Base-by-base conservation (phyloP, 1,140 invertebrate species). In the Cataglyphis hispanica region DNA sequence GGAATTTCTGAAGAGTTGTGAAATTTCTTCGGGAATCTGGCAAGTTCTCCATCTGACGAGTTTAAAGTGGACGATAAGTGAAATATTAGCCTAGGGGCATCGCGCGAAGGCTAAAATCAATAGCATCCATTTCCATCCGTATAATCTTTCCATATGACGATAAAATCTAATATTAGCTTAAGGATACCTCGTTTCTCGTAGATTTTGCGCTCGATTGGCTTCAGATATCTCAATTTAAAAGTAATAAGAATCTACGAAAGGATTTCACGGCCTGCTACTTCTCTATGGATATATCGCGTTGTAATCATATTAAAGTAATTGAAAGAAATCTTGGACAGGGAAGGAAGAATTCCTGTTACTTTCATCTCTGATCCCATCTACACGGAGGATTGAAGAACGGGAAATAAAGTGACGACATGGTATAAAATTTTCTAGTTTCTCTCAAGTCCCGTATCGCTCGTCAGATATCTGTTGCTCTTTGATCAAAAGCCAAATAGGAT, bases 391-490 rank as follows among this genome's bases (percentile, higher is more conserved):
- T 3, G 50, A n/a, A 46, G 53, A 53, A 78, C 27, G 27, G 50
- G 43, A 86, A 66, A 63, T 74, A 84, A 83, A 72, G 22, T 61
- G 37, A 58, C 63, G 56, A 67, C 70, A 31, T 13, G 46, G 56
- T 53, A 77, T 40, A 72, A 50, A 56, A 69, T 76, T 64, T 61
- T 56, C 64, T 11, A 70, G 56, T 53, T 53, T 61, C 60, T 67
- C 84, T 67, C 22, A 72, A 76, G 19, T 74, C 16, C 22, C 58
- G 10, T 46, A 8, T 43, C 40, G 43, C 19, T 50, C 50, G 19
- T 34, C 31, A 25, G n/a, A 19, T 76, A 90, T 86, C 86, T 90
- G 86, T 90, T 90, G 87, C 89, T 81, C 80, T 87, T 90, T 90
- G 89, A 90, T 87, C 78, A 58, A 31, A 25, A 40, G 85, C 85